Conservation (phyloP, 2,888 invertebrate species). For the Mythimna ferrago region DNA sequence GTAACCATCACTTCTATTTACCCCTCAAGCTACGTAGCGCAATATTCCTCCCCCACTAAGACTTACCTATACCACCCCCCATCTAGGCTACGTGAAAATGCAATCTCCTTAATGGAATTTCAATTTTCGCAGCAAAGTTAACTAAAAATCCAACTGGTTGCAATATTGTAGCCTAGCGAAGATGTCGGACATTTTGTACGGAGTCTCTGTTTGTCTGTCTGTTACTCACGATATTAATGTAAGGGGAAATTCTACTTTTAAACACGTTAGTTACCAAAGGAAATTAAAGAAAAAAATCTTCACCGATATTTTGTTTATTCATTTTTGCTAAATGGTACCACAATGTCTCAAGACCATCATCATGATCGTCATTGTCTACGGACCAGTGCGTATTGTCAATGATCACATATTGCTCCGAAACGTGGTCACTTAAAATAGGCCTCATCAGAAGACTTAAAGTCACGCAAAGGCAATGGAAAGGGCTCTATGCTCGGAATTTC, state of each 20-base stretch:
- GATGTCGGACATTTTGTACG: conserved; percentile 46
- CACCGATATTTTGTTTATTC: too few relatives aligned
- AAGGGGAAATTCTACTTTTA: background rate
- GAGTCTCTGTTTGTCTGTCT: conserved; percentile 34
- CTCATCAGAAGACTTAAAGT: too few relatives aligned
- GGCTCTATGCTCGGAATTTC: too few relatives aligned
- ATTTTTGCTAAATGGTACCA: too few relatives aligned
- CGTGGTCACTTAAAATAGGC: too few relatives aligned
- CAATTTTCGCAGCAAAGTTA: conserved; percentile 87
- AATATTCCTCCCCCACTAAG: conserved; percentile 16
- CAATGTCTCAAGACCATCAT: too few relatives aligned
- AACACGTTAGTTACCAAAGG: too few relatives aligned
- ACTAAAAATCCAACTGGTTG: conserved; percentile 85
- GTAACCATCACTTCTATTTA: conserved; percentile 16
- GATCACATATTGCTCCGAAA: too few relatives aligned
- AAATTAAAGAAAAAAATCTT: too few relatives aligned
- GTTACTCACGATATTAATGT: conserved; percentile 42
- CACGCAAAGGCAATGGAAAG: too few relatives aligned
- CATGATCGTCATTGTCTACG: too few relatives aligned
- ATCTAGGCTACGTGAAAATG: conserved; percentile 81
- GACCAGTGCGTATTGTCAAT: too few relatives aligned
- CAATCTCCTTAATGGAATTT: conserved; percentile 90
- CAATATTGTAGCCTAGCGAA: conserved; percentile 75
- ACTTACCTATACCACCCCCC: conserved; percentile 48
- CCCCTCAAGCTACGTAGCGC: conserved; percentile 19